Evolutionary conservation across 2,797 vertebrate genomes (phyloP), one percentile per base, ranked within the genome.

Genomic region (Hirundo rustica): DNA sequence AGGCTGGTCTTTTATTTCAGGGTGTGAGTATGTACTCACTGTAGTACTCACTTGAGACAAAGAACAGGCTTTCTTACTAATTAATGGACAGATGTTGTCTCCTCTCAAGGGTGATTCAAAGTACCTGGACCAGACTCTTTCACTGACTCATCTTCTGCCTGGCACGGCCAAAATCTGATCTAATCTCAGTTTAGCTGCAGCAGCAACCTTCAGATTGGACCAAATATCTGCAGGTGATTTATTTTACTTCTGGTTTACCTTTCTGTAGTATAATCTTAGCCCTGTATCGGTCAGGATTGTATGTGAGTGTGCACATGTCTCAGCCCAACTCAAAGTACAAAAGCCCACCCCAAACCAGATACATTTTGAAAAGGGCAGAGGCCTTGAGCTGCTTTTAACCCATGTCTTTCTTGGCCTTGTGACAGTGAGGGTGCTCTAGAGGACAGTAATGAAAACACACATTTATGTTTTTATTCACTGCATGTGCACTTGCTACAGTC

Each of bases 331-430:
- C 17, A 18, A 66, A 66, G 26, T 44, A 65, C 12, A 14, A 64
- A 67, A 58, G 14, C 5, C 1, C 0, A 2, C 2, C 22, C 5
- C 32, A 38, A 25, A 60, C 14, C 2, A 8, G 40, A 47, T 21
- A 18, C 14, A 30, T 22, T 18, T 48, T 16, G 21, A 76, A 53
- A 34, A 65, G 8, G 36, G 57, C 19, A 64, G 17, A 5, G 9
- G 26, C 29, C 11, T 50, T 66, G 34, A 74, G 38, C 26, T 18
- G 22, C 2, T 50, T 71, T 80, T 40, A 79, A 42, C 4, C 38
- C n/a, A 3, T 12, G 17, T 50, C 1, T 74, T 70, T 80, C 67
- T 71, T 64, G 47, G 38, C 50, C 44, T 64, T 78, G 50, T 78
- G 50, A 34, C 2, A 3, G 16, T 5, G 29, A 80, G 13, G 38